These are phyloP conservation scores for Parnassius apollo DNA, from an alignment of 2,888 invertebrate genomes.

Conservation along the genomic window DNA sequence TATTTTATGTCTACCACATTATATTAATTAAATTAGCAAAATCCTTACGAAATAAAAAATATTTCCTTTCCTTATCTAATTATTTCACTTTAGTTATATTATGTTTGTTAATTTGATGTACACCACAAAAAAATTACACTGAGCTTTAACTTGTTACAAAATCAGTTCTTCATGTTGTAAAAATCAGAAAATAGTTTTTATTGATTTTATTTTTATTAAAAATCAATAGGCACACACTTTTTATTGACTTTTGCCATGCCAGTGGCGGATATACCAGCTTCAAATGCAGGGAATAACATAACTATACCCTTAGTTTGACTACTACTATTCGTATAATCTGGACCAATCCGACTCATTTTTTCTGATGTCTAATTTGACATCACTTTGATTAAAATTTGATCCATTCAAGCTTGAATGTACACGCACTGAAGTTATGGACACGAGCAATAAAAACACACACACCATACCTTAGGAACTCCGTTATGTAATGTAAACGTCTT, in stretches of 20 bases:
- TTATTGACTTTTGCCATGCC: constrained; percentile 10
- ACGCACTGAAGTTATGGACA: not conserved
- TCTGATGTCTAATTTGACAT: not conserved
- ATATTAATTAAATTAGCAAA: too few relatives aligned
- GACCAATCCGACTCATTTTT: not conserved
- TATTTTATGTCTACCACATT: too few relatives aligned
- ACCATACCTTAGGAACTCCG: not conserved
- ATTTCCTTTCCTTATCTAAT: too few relatives aligned
- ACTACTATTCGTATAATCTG: not conserved
- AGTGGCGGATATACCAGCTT: constrained; percentile 11
- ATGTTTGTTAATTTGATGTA: too few relatives aligned
- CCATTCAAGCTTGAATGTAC: not conserved
- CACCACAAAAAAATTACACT: too few relatives aligned
- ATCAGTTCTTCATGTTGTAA: too few relatives aligned
- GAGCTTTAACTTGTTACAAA: too few relatives aligned
- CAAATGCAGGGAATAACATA: constrained; percentile 18
- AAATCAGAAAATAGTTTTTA: not conserved
- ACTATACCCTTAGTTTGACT: not conserved
- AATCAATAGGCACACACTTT: constrained; percentile 7
- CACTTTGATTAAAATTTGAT: not conserved
- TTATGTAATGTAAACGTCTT: constrained; percentile 6
- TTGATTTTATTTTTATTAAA: not conserved
- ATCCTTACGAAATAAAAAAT: too few relatives aligned
- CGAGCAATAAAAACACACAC: not conserved
- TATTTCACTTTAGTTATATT: too few relatives aligned